Percentiles rank a stretch among this genome's conserved stretches.
Conservation (phyloP, 53 echinoderm and acorn worm species). For the Stichopus horrens region DNA sequence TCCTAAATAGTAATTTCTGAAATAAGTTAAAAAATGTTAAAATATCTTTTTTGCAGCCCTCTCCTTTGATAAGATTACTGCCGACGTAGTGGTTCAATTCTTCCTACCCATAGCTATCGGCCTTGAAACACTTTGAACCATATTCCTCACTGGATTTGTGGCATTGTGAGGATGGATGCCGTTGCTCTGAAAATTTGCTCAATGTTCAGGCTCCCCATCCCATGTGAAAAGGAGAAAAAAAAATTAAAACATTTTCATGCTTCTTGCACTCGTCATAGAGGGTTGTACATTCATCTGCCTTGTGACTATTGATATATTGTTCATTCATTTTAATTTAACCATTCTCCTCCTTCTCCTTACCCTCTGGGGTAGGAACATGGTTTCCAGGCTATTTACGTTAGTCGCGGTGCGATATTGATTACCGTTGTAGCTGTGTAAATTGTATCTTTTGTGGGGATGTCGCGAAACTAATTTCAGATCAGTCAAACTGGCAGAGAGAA, state of each 20-base stretch:
- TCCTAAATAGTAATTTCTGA: too few species aligned
- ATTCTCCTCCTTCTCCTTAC: background rate
- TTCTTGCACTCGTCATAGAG: background rate
- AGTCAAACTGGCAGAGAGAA: too few species aligned
- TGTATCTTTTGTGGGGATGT: constrained; percentile 8
- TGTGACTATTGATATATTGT: background rate
- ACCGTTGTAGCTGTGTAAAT: constrained; percentile 27
- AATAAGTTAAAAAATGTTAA: too few species aligned
- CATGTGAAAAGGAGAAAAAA: background rate
- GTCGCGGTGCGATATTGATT: constrained; percentile 24
- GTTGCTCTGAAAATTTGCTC: too few species aligned
- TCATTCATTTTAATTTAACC: constrained; percentile 26
- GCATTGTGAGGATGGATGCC: too few species aligned
- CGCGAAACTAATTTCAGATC: background rate
- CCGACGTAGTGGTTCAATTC: too few species aligned
- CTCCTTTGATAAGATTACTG: too few species aligned
- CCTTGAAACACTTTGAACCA: too few species aligned
- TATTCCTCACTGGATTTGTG: too few species aligned
- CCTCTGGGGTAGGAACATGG: constrained; percentile 15
- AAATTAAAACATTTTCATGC: background rate
- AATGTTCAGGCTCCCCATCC: too few species aligned
- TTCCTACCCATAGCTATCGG: too few species aligned
- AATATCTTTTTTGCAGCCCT: too few species aligned
- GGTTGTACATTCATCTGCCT: background rate
- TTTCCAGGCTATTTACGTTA: constrained; percentile 19